Base-by-base conservation (phyloP, 2,888 invertebrate genomes). In the Miltochrista miniata region DNA sequence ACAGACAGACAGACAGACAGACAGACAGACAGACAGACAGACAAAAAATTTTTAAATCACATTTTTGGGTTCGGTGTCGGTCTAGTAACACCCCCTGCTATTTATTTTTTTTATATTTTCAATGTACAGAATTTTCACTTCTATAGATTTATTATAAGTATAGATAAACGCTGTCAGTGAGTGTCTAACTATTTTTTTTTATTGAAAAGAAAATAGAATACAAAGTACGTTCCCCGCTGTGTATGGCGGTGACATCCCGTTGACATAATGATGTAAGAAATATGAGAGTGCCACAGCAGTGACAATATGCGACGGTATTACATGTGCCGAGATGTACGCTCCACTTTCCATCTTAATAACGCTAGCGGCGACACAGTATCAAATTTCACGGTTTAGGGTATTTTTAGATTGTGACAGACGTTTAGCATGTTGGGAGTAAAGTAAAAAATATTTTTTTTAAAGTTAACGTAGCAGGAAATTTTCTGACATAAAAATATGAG, bases 221-320 rank as follows among this genome's bases (percentile, higher is more conserved):
- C 18, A 11, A 36, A 45, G 29, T 45, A n/a, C 36, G 9, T 47
- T 29, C 43, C 35, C 15, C 53, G 33, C 48, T 47, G 42, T 14
- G 35, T 48, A 38, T 24, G 41, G 39, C 57, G 9, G 37, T 49
- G 34, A 45, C 53, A 50, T 61, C 51, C 70, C 70, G 73, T 70
- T 64, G 64, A 73, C 66, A 79, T 87, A 87, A 86, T 85, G 87
- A 86, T 77, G 83, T 79, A 83, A 85, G 85, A 83, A 87, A 87
- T 83, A 83, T 80, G 83, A 87, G 81, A 76, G 56, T 68, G 58
- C 67, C 59, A 54, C 55, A 58, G 59, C 60, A 59, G 59, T 64
- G 65, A 75, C 79, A 76, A 76, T 78, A 66, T 68, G 68, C 71
- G 70, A 71, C 72, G 68, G 73, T 76, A 73, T 60, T 65, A 60